Evolutionary conservation across 2,888 invertebrate species (phyloP).

Genomic region (Eulithis testata): DNA sequence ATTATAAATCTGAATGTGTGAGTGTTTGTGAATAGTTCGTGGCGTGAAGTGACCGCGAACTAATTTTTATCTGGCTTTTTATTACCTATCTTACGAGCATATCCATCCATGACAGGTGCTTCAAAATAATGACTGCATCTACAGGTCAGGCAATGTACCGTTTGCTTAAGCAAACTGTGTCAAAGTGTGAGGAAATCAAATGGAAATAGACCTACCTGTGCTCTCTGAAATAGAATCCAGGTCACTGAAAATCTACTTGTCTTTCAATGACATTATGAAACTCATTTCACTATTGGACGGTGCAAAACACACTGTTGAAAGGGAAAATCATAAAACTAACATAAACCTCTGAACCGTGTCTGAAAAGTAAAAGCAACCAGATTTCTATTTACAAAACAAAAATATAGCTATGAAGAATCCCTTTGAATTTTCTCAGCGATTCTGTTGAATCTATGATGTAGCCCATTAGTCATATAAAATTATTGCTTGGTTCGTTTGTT

Average conservation of each 20-base stretch:
- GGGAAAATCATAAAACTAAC: constrained; percentile 26
- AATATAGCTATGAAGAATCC: constrained; percentile 20
- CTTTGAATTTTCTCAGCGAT: constrained; percentile 26
- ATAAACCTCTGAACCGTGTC: constrained; percentile 21
- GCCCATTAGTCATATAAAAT: constrained; percentile 34
- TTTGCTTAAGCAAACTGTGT: constrained; percentile 55
- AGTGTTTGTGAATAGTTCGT: not conserved
- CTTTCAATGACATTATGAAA: constrained; percentile 39
- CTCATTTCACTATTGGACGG: constrained; percentile 21
- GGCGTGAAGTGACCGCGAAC: not conserved
- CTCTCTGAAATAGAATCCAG: constrained; percentile 59
- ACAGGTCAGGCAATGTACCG: constrained; percentile 18
- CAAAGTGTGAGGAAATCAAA: constrained; percentile 64
- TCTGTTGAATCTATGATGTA: constrained; percentile 28
- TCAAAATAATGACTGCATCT: not conserved
- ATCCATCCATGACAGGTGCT: no score
- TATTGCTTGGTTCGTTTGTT: constrained; percentile 41
- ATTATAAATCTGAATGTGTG: not conserved
- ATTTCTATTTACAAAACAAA: constrained; percentile 13
- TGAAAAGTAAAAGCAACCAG: constrained; percentile 13
- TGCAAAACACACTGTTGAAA: constrained; percentile 21
- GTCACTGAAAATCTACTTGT: constrained; percentile 44
- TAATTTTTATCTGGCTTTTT: not conserved
- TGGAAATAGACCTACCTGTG: constrained; percentile 66
- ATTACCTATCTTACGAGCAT: no score